Percentiles rank a stretch among this genome's conserved stretches.
Conservation (phyloP, 1,140 invertebrate genomes). For the Propsilocerus akamusi region DNA sequence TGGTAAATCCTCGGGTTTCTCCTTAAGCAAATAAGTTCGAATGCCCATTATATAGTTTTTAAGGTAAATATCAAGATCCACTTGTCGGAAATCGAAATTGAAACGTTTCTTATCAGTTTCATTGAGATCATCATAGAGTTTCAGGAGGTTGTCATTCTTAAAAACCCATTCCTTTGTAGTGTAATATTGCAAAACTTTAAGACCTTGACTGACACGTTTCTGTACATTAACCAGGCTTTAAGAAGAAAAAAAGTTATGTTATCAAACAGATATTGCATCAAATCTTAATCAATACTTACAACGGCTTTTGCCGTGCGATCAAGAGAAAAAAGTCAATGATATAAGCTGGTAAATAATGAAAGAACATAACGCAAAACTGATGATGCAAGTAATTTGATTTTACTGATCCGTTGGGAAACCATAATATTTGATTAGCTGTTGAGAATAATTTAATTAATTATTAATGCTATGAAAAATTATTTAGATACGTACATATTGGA, state of each 20-base stretch:
- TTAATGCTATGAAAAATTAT: no score
- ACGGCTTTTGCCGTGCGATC: conserved; percentile 52
- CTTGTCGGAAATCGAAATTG: conserved; percentile 31
- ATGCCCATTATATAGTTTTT: conserved; percentile 50
- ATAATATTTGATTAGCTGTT: no score
- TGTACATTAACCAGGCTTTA: conserved; percentile 45
- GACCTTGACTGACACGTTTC: conserved; percentile 36
- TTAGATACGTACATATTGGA: conserved; percentile 41
- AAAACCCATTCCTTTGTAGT: conserved; percentile 73
- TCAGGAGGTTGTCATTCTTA: conserved; percentile 44
- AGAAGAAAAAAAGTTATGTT: conserved; percentile 5
- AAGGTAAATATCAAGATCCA: conserved; percentile 51
- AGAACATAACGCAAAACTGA: conserved; percentile 43
- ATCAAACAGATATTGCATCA: no score
- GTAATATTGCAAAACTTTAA: conserved; percentile 62
- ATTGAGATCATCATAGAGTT: conserved; percentile 38
- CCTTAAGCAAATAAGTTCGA: conserved; percentile 53
- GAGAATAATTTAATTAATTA: no score
- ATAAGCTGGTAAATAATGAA: conserved; percentile 68
- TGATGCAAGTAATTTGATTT: conserved; percentile 49
- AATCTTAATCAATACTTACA: no score
- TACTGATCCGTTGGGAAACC: conserved; percentile 61
- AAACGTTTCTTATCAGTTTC: conserved; percentile 35
- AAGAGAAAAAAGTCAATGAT: conserved; percentile 48
- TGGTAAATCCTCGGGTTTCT: conserved; percentile 55